Base-by-base conservation (phyloP, 2,888 invertebrate genomes). In the Phrixothrix hirtus region DNA sequence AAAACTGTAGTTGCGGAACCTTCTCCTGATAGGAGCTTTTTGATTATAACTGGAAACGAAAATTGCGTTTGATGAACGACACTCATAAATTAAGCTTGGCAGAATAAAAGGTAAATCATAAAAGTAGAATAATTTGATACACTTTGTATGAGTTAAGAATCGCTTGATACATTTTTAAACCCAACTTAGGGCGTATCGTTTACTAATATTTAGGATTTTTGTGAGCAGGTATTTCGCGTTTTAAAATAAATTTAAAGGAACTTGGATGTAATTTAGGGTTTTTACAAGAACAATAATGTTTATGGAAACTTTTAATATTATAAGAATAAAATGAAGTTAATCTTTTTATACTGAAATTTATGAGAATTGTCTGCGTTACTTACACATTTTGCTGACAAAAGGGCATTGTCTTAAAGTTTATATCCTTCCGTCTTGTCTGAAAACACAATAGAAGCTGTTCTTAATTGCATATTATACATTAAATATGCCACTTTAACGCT, bases 381-480 rank as follows among this genome's bases (percentile, higher is more conserved):
- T 55, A 55, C 54, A 49, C 60, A 46, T 54, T 57, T 54, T 52
- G 34, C 42, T 49, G 46, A 59, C 64, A 69, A 68, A 69, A 70
- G 67, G 69, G 63, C 62, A 67, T 69, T 70, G 69, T 70, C 62
- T 65, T 63, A 63, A 69, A 70, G 67, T 69, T 70, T 69, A 69
- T 68, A 66, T 67, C 60, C 64, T 66, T 65, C 63, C 59, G 60
- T 63, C 63, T 65, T 62, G 61, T 63, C 62, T 58, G 43, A 50
- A 36, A 61, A 66, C 25, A 69, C 69, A 70, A 69, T 68, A 58
- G 67, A 48, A 63, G 65, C 64, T 66, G 63, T 68, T 65, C 67
- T 67, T 70, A 70, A 71, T 69, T 68, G 69, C 66, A 68, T 67
- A 71, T 71, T 69, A 67, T 67, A 67, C 64, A 70, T 70, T 70